A percentile compares a stretch with the other conserved stretches of the same genome.
Conservation (phyloP, 2,113 vertebrate genomes). For the Calidris pugnax region DNA sequence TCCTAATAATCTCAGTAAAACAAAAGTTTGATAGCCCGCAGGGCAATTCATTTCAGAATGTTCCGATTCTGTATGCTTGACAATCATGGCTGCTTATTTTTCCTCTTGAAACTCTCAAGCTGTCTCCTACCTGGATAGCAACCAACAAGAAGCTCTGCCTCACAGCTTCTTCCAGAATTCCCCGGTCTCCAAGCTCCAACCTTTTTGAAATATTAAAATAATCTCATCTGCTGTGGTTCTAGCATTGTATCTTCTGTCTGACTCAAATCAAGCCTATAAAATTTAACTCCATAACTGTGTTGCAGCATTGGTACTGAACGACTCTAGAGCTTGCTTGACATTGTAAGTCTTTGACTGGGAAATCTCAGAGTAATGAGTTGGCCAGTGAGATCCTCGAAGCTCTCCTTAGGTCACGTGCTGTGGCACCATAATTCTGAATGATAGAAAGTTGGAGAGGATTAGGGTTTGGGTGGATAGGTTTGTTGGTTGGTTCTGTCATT, state of each 20-base stretch:
- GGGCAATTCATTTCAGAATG: background rate
- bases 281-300: background rate
- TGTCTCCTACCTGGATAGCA: slow-evolving; percentile 17
- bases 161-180: background rate
- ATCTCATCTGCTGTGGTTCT: background rate
- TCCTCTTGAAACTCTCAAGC: background rate
- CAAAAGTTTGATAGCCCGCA: background rate
- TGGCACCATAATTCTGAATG: background rate
- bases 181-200: background rate
- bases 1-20: background rate
- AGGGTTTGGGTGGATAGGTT: background rate
- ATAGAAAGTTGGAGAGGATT: background rate
- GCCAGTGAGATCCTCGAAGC: background rate
- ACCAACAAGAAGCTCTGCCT: background rate
- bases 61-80: background rate
- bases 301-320: background rate
- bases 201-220: background rate
- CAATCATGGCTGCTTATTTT: slow-evolving; percentile 32
- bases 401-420: background rate
- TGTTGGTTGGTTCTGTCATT: background rate
- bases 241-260: background rate
- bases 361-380: background rate
- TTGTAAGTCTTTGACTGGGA: background rate
- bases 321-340: background rate
- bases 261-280: background rate